Base-by-base conservation (phyloP, 2,888 invertebrate genomes). In the Tipula lateralis region DNA sequence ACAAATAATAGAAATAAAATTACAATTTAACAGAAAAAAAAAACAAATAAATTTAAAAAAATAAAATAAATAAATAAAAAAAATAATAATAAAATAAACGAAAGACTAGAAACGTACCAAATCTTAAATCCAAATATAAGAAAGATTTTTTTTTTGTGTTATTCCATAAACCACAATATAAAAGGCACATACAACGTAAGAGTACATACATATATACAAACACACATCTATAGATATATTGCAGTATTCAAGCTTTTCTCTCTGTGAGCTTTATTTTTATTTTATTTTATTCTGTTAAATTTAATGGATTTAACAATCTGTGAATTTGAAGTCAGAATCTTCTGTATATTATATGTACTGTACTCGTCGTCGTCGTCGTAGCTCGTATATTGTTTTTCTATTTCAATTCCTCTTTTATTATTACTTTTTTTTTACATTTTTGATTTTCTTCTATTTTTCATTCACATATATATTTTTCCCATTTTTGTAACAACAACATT, bases 1-100 rank as follows among this genome's bases (percentile, higher is more conserved):
- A 66, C 66, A 66, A 66, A 66, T 66, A 66, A 66, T 66, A 66
- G 66, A 66, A 66, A 66, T 66, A 66, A 66, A 66, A 66, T 66
- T 66, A 66, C 66, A 66, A 66, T 66, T 66, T 66, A 66, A 66
- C 66, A 66, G 66, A 66, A 24, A 66, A 66, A 36, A 50, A 66
- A 66, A 66, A 24, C 24, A 66, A 66, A 66, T 24, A 66, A 66
- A 24, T 66, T 66, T 66, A 24, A 66, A 66, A 32, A 66, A 66
- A 24, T 66, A 66, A 66, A 66, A 66, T 66, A 66, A 66, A 66
- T 66, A 66, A 66, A 66, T 66, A 66, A 66, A 66, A 66, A 66
- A 9, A 24, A 66, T 66, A 66, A 66, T 66, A 66, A 50, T 50
- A 50, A 50, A 50, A 50, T 50, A 50, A 50, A 66, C 66, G 66